These are phyloP conservation scores for Neodiprion pinetum DNA, from an alignment of 1,140 invertebrate genomes.

Conservation along the genomic window DNA sequence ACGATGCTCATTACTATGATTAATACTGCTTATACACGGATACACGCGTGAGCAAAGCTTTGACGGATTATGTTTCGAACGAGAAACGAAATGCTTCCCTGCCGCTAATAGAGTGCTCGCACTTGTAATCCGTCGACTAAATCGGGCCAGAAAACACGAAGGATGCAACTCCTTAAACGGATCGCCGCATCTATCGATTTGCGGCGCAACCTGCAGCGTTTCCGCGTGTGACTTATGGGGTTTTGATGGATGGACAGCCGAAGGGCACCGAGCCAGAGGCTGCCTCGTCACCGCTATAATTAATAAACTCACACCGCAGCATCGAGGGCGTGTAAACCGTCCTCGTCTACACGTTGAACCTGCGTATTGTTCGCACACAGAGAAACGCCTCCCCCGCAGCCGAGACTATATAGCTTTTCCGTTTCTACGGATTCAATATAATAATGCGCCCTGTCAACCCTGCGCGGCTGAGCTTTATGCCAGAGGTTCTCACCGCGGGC, in stretches of 20 bases:
- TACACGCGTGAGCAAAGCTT: too few relatives aligned
- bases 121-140: too few relatives aligned
- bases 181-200: constrained; percentile 28
- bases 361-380: background rate
- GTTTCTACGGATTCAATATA: constrained; percentile 53
- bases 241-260: constrained; percentile 17
- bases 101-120: too few relatives aligned
- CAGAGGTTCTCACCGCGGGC: constrained; percentile 32
- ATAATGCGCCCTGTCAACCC: constrained; percentile 37
- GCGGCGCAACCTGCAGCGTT: background rate
- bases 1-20: background rate
- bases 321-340: background rate
- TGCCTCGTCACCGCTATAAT: constrained; percentile 35
- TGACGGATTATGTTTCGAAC: too few relatives aligned
- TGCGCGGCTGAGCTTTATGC: constrained; percentile 31
- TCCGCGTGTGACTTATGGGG: constrained; percentile 13
- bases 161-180: constrained; percentile 10
- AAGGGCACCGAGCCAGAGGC: constrained; percentile 16
- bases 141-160: background rate
- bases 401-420: constrained; percentile 29
- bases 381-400: background rate
- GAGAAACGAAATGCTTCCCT: too few relatives aligned
- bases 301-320: constrained; percentile 37
- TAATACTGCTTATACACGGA: too few relatives aligned
- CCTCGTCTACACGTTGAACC: background rate